Evolutionary conservation across 2,888 invertebrate species (phyloP).

Genomic region (Papilio protenor): DNA sequence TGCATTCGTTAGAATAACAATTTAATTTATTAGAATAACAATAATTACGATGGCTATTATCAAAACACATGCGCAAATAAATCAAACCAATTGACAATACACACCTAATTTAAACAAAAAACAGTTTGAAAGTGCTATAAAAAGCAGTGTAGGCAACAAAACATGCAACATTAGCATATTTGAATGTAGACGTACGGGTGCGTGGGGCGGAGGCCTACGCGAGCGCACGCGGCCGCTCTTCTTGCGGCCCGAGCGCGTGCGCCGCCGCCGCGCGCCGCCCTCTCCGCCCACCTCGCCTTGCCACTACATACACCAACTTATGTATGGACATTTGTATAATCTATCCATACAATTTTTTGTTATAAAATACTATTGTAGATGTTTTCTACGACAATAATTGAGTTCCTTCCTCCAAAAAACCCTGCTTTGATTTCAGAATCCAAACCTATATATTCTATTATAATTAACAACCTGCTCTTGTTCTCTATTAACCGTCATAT

Average conservation of each 20-base stretch:
- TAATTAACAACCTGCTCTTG: too few species aligned
- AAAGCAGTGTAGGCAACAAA: background rate
- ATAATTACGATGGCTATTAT: background rate
- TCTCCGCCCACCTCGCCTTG: slow-evolving; percentile 28
- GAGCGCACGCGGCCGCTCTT: slow-evolving; percentile 62
- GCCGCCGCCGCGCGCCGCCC: slow-evolving; percentile 58
- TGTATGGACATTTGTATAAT: background rate
- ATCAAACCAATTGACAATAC: background rate
- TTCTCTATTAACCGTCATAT: too few species aligned
- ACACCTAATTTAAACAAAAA: background rate
- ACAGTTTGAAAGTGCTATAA: background rate
- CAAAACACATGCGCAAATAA: background rate
- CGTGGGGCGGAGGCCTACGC: slow-evolving; percentile 47
- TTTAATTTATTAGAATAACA: background rate
- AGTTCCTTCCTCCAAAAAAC: too few species aligned
- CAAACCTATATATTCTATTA: too few species aligned
- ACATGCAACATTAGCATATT: slow-evolving; percentile 11
- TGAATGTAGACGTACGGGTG: slow-evolving; percentile 42
- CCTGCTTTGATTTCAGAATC: too few species aligned
- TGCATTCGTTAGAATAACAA: slow-evolving; percentile 43
- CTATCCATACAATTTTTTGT: too few species aligned
- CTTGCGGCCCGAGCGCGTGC: slow-evolving; percentile 72
- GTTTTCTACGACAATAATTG: too few species aligned
- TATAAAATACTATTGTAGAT: too few species aligned
- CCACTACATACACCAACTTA: slow-evolving; percentile 40